These are phyloP conservation scores for Nasonia vitripennis DNA, from an alignment of 1,140 invertebrate genomes.

Conservation along the genomic window DNA sequence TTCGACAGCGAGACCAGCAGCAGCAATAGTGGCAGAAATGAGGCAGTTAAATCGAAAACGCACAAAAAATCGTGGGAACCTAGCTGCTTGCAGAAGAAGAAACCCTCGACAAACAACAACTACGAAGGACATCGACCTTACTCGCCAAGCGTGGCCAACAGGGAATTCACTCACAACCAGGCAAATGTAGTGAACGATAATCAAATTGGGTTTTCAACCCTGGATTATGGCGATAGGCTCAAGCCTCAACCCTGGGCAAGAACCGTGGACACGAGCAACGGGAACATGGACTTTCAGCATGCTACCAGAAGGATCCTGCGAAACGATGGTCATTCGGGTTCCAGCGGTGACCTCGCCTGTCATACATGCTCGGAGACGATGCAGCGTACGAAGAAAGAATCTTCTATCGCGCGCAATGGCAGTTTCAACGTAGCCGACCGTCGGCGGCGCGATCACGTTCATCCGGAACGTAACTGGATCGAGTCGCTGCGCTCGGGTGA, in stretches of 20 bases:
- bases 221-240: slow-evolving; percentile 48
- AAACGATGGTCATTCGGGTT: slow-evolving; percentile 64
- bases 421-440: slow-evolving; percentile 66
- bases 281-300: slow-evolving; percentile 30
- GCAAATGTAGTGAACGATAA: slow-evolving; percentile 12
- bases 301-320: slow-evolving; percentile 54
- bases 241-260: slow-evolving; percentile 40
- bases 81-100: slow-evolving; percentile 34
- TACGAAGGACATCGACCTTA: slow-evolving; percentile 20
- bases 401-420: slow-evolving; percentile 62
- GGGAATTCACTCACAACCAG: background rate
- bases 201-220: slow-evolving; percentile 41
- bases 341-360: slow-evolving; percentile 61
- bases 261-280: slow-evolving; percentile 4
- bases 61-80: slow-evolving; percentile 54
- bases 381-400: slow-evolving; percentile 61
- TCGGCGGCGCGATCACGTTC: slow-evolving; percentile 50
- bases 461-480: slow-evolving; percentile 75
- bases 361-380: slow-evolving; percentile 60
- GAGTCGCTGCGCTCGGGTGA: slow-evolving; percentile 69
- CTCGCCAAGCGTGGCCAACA: background rate
- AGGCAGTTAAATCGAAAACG: slow-evolving; percentile 1
- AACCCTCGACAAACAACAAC: slow-evolving; percentile 25
- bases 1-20: slow-evolving; percentile 34
- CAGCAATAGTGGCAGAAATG: slow-evolving; percentile 6